Evolutionary conservation across 2,797 vertebrate genomes (phyloP), one percentile per base, ranked within the genome.

Genomic region (Margarornis squamiger): DNA sequence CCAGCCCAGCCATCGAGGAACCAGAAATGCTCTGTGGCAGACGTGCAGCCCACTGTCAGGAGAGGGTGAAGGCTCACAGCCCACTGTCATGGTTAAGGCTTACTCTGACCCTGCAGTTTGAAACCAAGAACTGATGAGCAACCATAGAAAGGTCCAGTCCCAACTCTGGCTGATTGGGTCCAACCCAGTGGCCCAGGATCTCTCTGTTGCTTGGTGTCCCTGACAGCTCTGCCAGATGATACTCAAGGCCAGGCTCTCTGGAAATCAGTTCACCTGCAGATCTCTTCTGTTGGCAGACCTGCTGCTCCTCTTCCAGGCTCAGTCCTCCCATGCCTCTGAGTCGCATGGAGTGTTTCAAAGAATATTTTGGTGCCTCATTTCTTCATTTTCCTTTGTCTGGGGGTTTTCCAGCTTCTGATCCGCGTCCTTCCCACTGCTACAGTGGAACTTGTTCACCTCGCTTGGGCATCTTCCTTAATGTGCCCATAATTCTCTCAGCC

Each of bases 381-480:
- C 72, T 90, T 74, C 61, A 39, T 90, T 90, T 90, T 84, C 65
- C 82, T 55, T 8, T 80, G 66, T 75, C 54, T 84, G 73, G 82
- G 79, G 90, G 49, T 61, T 96, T 97, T 95, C 94, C 93, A 94
- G 76, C 46, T 62, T 66, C 71, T 43, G 19, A 80, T 88, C 72
- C 87, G 90, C 94, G 41, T 82, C 75, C 85, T 88, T 65, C 32
- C 14, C 0, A 0, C 49, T 74, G 55, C 6, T 41, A 49, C 2
- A 9, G 76, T 6, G 18, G 58, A 93, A 72, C 75, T 88, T 24
- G 4, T 77, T 88, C 61, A 76, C 85, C 74, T 85, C 2, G 18
- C 83, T 65, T 21, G 55, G 43, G 46, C 61, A 71, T 32, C 67
- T 72, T 78, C 65, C 34, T 77, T 29, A 46, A 43, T 1, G 4